phyloP scores from a whole-genome alignment of 2,888 invertebrate genomes.

The Cataglyphis albicans region DNA sequence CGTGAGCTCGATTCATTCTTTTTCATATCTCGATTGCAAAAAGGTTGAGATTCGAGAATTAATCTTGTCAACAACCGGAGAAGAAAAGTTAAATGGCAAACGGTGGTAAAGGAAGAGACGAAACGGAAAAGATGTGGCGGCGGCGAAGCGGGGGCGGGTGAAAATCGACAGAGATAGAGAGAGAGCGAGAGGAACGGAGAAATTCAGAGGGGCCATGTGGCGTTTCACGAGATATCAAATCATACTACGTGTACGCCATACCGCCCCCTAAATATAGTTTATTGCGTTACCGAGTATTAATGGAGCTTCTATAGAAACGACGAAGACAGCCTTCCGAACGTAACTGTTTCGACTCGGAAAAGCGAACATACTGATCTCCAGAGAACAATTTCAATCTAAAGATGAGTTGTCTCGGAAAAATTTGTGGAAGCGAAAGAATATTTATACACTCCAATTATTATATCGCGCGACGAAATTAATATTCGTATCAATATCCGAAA shows the following conservation, averaged over 20 bases:
- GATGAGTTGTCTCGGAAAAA: neutral
- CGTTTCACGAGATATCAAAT: conserved; percentile 85
- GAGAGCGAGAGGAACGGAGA: conserved; percentile 62
- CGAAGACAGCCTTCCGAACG: conserved; percentile 65
- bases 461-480: neutral
- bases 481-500: neutral
- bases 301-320: conserved; percentile 82
- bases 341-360: conserved; percentile 59
- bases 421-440: neutral
- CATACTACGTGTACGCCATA: conserved; percentile 82
- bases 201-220: conserved; percentile 84
- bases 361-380: conserved; percentile 56
- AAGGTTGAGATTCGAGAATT: conserved; percentile 64
- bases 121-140: conserved; percentile 49
- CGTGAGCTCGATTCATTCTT: neutral
- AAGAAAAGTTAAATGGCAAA: conserved; percentile 54
- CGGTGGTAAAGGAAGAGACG: conserved; percentile 43
- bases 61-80: conserved; percentile 58
- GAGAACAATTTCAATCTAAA: conserved; percentile 1
- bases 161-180: conserved; percentile 42
- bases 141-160: conserved; percentile 6
- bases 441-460: neutral
- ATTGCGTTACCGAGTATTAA: conserved; percentile 86
- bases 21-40: conserved; percentile 20
- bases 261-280: conserved; percentile 86